phyloP scores from a whole-genome alignment of 2,797 vertebrate species.

The Myotis planiceps region DNA sequence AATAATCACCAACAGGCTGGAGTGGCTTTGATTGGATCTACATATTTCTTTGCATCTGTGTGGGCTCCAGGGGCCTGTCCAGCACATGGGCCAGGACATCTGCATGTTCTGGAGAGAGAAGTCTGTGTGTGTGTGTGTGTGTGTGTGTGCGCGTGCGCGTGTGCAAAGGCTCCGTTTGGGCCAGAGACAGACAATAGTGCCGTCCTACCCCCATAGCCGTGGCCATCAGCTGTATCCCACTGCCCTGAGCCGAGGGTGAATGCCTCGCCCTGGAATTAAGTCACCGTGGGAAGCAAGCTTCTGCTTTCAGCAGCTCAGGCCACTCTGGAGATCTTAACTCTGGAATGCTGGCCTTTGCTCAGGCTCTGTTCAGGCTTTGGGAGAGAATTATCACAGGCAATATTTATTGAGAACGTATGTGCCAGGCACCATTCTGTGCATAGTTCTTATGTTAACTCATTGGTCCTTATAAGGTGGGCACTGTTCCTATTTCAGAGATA shows the following conservation, averaged over 20 bases:
- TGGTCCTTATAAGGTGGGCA: background rate
- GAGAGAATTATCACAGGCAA: background rate
- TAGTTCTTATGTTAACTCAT: background rate
- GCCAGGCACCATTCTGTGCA: background rate
- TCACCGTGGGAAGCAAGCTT: background rate
- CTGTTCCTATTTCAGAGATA: background rate
- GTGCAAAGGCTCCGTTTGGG: background rate
- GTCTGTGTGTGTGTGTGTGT: background rate
- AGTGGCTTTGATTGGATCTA: constrained; percentile 48
- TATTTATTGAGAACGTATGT: background rate
- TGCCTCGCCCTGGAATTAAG: background rate
- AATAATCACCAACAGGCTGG: constrained; percentile 55
- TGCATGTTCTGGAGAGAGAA: background rate
- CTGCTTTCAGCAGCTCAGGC: background rate
- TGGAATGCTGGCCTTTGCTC: background rate
- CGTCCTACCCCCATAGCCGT: no score
- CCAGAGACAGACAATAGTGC: background rate
- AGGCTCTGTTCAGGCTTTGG: background rate
- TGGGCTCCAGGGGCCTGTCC: background rate
- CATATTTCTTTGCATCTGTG: constrained; percentile 51
- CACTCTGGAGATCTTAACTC: background rate
- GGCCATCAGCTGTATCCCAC: background rate
- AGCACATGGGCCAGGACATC: background rate
- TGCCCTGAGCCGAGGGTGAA: background rate
- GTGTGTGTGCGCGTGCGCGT: no score